Conservation (phyloP, 1,140 invertebrate species). For the Palaemon carinicauda region DNA sequence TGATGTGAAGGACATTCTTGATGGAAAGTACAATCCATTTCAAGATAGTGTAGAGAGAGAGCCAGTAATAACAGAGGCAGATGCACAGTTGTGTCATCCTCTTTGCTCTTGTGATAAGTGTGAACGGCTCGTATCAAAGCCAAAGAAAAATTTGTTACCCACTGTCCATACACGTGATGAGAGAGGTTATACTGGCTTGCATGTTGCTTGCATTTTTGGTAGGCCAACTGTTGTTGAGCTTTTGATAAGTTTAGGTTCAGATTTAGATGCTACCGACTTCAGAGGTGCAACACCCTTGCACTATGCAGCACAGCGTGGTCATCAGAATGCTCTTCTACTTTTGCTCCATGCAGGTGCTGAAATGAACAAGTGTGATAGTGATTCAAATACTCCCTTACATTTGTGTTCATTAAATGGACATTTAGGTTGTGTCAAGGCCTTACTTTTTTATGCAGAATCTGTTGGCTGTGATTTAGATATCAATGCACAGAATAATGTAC, state of each 20-base stretch:
- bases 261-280: slow-evolving; percentile 74
- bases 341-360: slow-evolving; percentile 72
- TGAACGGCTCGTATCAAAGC: slow-evolving; percentile 68
- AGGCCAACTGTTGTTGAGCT: slow-evolving; percentile 76
- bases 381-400: slow-evolving; percentile 81
- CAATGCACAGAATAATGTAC: slow-evolving; percentile 74
- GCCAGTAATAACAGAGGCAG: slow-evolving; percentile 59
- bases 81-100: slow-evolving; percentile 73
- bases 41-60: slow-evolving; percentile 2
- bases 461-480: slow-evolving; percentile 71
- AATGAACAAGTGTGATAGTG: slow-evolving; percentile 70
- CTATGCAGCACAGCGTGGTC: slow-evolving; percentile 77
- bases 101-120: slow-evolving; percentile 82
- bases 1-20: slow-evolving; percentile 65
- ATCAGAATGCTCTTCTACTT: slow-evolving; percentile 78
- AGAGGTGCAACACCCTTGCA: slow-evolving; percentile 78
- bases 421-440: slow-evolving; percentile 82
- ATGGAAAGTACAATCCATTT: slow-evolving; percentile 45
- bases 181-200: slow-evolving; percentile 76
- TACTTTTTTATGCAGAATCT: slow-evolving; percentile 81
- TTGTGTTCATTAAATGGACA: slow-evolving; percentile 78
- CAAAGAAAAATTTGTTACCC: slow-evolving; percentile 68
- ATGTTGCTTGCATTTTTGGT: slow-evolving; percentile 78
- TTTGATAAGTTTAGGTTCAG: slow-evolving; percentile 72
- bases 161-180: slow-evolving; percentile 72